Conservation (phyloP, 2,888 invertebrate genomes). For the Zelleria hepariella region DNA sequence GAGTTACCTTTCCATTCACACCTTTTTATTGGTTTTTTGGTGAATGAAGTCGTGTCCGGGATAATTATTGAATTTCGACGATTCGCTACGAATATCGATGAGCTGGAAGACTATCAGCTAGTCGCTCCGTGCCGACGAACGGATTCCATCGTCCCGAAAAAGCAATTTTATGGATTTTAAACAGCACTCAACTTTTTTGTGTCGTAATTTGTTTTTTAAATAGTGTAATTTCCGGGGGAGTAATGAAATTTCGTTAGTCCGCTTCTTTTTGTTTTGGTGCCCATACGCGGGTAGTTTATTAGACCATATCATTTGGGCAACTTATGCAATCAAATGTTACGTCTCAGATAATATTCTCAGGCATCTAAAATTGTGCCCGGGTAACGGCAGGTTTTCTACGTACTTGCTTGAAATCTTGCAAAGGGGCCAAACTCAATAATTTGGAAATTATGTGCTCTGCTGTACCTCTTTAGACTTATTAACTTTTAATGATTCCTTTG, state of each 20-base stretch:
- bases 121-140: slow-evolving; percentile 46
- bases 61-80: slow-evolving; percentile 71
- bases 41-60: slow-evolving; percentile 71
- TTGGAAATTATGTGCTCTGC: no score
- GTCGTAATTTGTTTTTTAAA: slow-evolving; percentile 28
- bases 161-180: slow-evolving; percentile 70
- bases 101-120: slow-evolving; percentile 65
- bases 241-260: not conserved
- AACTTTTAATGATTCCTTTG: no score
- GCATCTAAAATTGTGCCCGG: no score
- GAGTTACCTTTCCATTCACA: slow-evolving; percentile 58
- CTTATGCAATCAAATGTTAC: not conserved
- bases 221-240: not conserved
- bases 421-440: no score
- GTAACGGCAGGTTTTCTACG: no score
- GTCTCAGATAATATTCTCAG: no score
- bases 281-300: not conserved
- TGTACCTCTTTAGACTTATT: no score
- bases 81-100: slow-evolving; percentile 72
- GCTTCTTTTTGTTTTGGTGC: not conserved
- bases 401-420: no score
- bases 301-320: not conserved
- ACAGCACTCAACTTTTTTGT: slow-evolving; percentile 21
- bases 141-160: slow-evolving; percentile 54
- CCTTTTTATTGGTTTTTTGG: slow-evolving; percentile 63